A percentile compares a stretch with the other conserved stretches of the same genome.
Evolutionary conservation across 2,888 invertebrate genomes (phyloP).

Genomic region (Ypsolopha scabrella): DNA sequence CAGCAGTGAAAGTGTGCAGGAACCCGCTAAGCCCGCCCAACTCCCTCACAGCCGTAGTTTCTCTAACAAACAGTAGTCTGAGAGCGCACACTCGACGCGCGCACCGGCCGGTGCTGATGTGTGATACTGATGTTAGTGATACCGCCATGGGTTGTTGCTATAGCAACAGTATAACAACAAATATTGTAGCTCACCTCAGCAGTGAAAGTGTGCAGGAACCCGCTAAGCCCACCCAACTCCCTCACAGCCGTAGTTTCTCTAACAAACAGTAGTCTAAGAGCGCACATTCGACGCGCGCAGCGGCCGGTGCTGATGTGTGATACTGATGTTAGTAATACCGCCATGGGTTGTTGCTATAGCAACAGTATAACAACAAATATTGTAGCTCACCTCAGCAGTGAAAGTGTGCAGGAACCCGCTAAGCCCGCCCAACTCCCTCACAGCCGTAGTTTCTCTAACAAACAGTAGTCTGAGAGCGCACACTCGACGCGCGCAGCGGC

Average conservation of each 20-base stretch:
- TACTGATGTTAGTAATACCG: not conserved
- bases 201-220: slow-evolving; percentile 94
- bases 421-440: slow-evolving; percentile 89
- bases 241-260: slow-evolving; percentile 93
- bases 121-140: not conserved
- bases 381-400: slow-evolving; percentile 78
- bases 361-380: too few species aligned
- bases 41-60: slow-evolving; percentile 92
- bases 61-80: slow-evolving; percentile 95
- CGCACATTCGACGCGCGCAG: slow-evolving; percentile 87
- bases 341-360: not conserved
- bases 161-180: too few species aligned
- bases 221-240: slow-evolving; percentile 91
- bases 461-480: slow-evolving; percentile 95
- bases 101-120: slow-evolving; percentile 51
- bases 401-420: slow-evolving; percentile 96
- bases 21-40: slow-evolving; percentile 93
- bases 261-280: slow-evolving; percentile 94
- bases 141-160: not conserved
- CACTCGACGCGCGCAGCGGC: slow-evolving; percentile 81
- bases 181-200: slow-evolving; percentile 74
- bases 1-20: slow-evolving; percentile 93
- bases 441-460: slow-evolving; percentile 93
- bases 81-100: slow-evolving; percentile 89
- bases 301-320: slow-evolving; percentile 26